These are phyloP conservation scores for Notarius lentiginosus DNA, from an alignment of 2,113 vertebrate genomes.

Conservation along the genomic window DNA sequence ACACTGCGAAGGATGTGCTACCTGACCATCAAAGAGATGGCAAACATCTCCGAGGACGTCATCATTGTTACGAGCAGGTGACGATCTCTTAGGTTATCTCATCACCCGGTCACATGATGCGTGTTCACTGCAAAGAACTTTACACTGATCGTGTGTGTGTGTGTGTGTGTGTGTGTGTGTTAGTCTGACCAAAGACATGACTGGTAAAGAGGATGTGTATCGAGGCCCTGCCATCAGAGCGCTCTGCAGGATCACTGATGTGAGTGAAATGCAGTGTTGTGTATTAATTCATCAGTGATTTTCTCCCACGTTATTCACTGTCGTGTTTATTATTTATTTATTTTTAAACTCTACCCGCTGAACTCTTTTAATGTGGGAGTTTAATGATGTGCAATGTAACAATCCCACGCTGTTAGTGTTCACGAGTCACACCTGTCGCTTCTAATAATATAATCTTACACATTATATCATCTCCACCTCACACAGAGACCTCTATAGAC, in stretches of 20 bases:
- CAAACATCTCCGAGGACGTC: slow-evolving; percentile 96
- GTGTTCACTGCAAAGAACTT: background rate
- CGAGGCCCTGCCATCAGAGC: slow-evolving; percentile 93
- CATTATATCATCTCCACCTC: too few relatives aligned
- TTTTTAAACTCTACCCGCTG: too few relatives aligned
- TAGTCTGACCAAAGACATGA: slow-evolving; percentile 98
- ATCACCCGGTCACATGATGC: background rate
- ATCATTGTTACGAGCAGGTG: slow-evolving; percentile 99
- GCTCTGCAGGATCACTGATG: slow-evolving; percentile 95
- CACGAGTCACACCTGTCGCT: background rate
- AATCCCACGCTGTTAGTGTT: background rate
- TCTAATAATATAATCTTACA: background rate
- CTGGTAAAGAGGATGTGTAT: slow-evolving; percentile 95
- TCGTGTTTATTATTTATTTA: too few relatives aligned
- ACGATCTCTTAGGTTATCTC: background rate
- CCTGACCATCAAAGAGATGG: slow-evolving; percentile 98
- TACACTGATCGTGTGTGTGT: background rate
- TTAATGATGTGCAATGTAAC: background rate
- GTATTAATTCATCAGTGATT: background rate
- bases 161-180: background rate
- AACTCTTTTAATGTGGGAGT: too few relatives aligned
- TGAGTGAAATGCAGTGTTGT: slow-evolving; percentile 67
- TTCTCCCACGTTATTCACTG: background rate
- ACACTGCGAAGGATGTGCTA: slow-evolving; percentile 97
- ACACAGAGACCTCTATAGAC: background rate